phyloP scores from a whole-genome alignment of 2,888 invertebrate species.

The Xestoiulus laeticollis region DNA sequence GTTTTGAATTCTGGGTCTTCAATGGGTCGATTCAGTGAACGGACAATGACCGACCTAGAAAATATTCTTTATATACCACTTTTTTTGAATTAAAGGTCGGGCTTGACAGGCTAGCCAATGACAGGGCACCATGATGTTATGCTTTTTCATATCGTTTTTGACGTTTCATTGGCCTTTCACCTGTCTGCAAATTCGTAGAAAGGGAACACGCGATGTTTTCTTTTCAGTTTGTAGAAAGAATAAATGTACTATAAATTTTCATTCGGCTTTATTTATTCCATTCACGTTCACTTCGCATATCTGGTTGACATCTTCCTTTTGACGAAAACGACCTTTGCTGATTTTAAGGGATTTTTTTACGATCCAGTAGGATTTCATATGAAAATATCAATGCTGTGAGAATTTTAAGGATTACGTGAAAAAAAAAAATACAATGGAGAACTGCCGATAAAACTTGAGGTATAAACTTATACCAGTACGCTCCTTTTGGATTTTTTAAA shows the following conservation, averaged over 20 bases:
- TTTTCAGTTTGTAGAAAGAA: background rate
- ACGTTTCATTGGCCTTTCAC: background rate
- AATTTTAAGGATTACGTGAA: background rate
- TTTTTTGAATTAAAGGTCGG: slow-evolving; percentile 16
- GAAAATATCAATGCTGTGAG: background rate
- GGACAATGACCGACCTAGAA: slow-evolving; percentile 42
- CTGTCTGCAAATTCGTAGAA: background rate
- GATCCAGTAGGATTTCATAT: background rate
- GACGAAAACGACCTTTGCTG: background rate
- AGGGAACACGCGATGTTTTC: background rate
- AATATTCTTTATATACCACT: slow-evolving; percentile 7
- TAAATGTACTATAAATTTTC: background rate
- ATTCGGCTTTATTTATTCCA: background rate
- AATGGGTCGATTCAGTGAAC: slow-evolving; percentile 23
- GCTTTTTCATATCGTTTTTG: background rate
- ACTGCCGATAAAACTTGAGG: too few species aligned
- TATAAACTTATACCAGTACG: background rate
- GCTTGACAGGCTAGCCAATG: background rate
- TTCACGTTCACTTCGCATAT: background rate
- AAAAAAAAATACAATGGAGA: too few species aligned
- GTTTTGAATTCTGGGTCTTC: slow-evolving; percentile 34
- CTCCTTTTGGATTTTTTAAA: background rate
- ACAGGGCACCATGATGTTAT: background rate
- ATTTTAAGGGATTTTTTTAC: background rate
- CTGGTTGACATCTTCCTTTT: background rate